phyloP scores from a whole-genome alignment of 2,113 vertebrate genomes.

The Tautogolabrus adspersus region DNA sequence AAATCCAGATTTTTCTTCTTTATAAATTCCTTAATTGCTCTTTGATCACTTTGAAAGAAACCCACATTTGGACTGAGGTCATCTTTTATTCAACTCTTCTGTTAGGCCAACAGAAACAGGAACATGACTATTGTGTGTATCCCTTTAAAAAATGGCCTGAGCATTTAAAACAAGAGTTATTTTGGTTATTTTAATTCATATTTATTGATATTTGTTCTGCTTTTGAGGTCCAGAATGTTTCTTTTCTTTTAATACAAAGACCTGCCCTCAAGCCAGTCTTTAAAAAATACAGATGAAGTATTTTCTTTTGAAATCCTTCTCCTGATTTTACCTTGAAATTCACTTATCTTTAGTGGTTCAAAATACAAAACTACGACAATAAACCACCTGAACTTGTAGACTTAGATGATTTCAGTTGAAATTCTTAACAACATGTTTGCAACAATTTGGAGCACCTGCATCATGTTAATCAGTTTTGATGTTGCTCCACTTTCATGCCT shows the following conservation, averaged over 20 bases:
- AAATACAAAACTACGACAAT: too few relatives aligned
- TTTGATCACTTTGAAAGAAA: conserved; percentile 57
- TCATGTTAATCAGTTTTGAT: too few relatives aligned
- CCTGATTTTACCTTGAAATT: not conserved
- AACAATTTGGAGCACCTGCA: too few relatives aligned
- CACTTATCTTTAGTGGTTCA: too few relatives aligned
- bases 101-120: conserved; percentile 28
- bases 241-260: not conserved
- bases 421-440: too few relatives aligned
- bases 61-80: conserved; percentile 52
- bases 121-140: conserved; percentile 16
- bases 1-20: conserved; percentile 58
- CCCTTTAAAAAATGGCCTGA: not conserved
- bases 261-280: not conserved
- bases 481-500: too few relatives aligned
- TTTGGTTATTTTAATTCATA: conserved; percentile 10
- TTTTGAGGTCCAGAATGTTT: not conserved
- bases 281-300: not conserved
- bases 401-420: too few relatives aligned
- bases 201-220: conserved; percentile 26
- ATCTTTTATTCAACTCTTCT: conserved; percentile 50
- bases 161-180: conserved; percentile 20
- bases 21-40: conserved; percentile 67
- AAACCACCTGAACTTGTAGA: too few relatives aligned
- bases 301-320: conserved; percentile 15